phyloP scores from a whole-genome alignment of 1,140 invertebrate species.

The Drosophila sproati region DNA sequence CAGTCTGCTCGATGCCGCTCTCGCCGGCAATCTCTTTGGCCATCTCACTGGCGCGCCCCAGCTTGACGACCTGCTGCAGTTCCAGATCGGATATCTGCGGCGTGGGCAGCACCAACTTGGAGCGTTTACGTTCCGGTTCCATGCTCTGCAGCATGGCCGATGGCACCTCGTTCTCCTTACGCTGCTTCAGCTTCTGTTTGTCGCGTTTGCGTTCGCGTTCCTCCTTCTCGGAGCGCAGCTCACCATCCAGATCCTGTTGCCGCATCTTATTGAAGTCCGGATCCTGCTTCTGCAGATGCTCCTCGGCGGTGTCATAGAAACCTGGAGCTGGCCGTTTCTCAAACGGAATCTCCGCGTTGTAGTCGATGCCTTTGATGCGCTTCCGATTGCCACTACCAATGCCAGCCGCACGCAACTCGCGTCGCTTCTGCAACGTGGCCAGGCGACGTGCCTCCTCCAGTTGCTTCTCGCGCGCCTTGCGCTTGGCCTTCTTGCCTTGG shows the following conservation, averaged over 20 bases:
- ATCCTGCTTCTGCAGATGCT: conserved; percentile 93
- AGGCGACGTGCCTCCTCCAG: conserved; percentile 98
- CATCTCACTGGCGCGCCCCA: conserved; percentile 97
- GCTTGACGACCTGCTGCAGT: conserved; percentile 97
- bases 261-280: conserved; percentile 95
- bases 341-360: conserved; percentile 99
- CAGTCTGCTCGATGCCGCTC: conserved; percentile 91
- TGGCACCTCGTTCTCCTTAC: conserved; percentile 98
- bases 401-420: conserved; percentile 98
- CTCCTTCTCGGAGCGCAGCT: conserved; percentile 94
- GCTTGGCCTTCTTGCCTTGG: conserved; percentile 99
- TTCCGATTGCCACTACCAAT: conserved; percentile 87
- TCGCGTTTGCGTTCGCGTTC: conserved; percentile 95
- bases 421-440: conserved; percentile 97
- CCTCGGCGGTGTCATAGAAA: conserved; percentile 97
- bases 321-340: conserved; percentile 96
- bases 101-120: conserved; percentile 97
- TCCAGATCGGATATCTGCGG: conserved; percentile 98
- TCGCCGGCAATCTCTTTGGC: conserved; percentile 96
- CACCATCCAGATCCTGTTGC: conserved; percentile 97
- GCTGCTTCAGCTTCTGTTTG: conserved; percentile 96
- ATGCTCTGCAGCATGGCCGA: conserved; percentile 94
- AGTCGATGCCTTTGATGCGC: conserved; percentile 92
- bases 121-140: conserved; percentile 96
- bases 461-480: conserved; percentile 99